phyloP scores from a whole-genome alignment of 1,140 invertebrate species.

The Planococcus citri region DNA sequence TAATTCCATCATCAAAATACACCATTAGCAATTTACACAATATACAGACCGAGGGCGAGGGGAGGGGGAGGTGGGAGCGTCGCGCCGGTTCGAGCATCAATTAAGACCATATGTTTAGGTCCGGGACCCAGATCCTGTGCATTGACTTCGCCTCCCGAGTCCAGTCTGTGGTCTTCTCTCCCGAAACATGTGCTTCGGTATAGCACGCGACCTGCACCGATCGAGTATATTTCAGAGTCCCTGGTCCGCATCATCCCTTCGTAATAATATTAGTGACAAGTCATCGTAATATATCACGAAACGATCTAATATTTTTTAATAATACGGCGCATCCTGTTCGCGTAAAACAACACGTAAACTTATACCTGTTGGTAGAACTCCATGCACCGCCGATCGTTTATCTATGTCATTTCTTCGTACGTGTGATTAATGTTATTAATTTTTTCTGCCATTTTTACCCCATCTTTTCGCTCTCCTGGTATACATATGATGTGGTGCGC shows the following conservation, averaged over 20 bases:
- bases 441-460: background rate
- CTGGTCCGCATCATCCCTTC: background rate
- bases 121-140: conserved; percentile 11
- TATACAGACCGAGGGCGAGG: too few species aligned
- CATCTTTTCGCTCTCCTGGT: background rate
- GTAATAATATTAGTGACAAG: background rate
- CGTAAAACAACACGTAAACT: conserved; percentile 3
- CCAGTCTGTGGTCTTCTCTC: conserved; percentile 3
- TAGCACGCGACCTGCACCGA: conserved; percentile 19
- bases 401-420: conserved; percentile 3
- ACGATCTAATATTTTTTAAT: conserved; percentile 19
- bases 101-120: conserved; percentile 11
- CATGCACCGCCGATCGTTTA: background rate
- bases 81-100: background rate
- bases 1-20: background rate
- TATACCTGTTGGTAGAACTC: conserved; percentile 1
- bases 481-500: background rate
- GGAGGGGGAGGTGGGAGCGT: too few species aligned
- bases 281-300: conserved; percentile 17
- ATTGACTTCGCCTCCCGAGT: background rate
- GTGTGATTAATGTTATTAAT: conserved; percentile 8
- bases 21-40: conserved; percentile 1
- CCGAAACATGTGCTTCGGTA: conserved; percentile 11
- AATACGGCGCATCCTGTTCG: conserved; percentile 10
- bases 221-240: background rate